These are phyloP conservation scores for Rhagium mordax DNA, from an alignment of 2,888 invertebrate species.

Conservation along the genomic window DNA sequence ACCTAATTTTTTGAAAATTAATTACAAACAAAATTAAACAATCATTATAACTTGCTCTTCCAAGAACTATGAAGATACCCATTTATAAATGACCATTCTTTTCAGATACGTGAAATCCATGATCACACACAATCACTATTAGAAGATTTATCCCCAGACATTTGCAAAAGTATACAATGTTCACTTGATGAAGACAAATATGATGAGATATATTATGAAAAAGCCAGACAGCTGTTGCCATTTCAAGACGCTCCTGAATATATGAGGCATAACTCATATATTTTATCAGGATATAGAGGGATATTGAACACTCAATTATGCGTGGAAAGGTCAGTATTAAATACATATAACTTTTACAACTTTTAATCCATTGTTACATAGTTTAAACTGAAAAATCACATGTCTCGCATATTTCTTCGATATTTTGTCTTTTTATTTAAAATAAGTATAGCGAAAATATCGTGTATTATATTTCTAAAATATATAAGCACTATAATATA, in stretches of 20 bases:
- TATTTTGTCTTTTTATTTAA: too few relatives aligned
- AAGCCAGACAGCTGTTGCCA: slow-evolving; percentile 64
- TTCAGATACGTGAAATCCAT: slow-evolving; percentile 42
- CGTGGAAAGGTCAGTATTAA: slow-evolving; percentile 81
- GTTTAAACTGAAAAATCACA: too few relatives aligned
- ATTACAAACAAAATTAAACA: too few relatives aligned
- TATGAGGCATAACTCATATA: slow-evolving; percentile 89
- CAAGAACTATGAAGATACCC: too few relatives aligned
- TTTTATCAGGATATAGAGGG: slow-evolving; percentile 88
- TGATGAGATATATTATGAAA: slow-evolving; percentile 55
- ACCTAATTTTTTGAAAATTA: too few relatives aligned
- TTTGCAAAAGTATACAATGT: slow-evolving; percentile 5
- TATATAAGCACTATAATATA: too few relatives aligned
- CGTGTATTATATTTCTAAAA: too few relatives aligned
- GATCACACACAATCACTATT: slow-evolving; percentile 57
- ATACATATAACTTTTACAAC: too few relatives aligned
- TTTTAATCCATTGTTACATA: too few relatives aligned
- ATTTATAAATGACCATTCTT: slow-evolving; percentile 10
- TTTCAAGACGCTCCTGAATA: slow-evolving; percentile 82
- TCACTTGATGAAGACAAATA: slow-evolving; percentile 31
- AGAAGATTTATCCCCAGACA: slow-evolving; percentile 48
- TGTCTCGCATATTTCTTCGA: too few relatives aligned
- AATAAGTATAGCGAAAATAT: too few relatives aligned
- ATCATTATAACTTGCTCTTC: too few relatives aligned
- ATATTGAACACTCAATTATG: slow-evolving; percentile 87